Percentiles rank a stretch among this genome's conserved stretches.
Conservation (phyloP, 2,797 vertebrate species). For the Hemibagrus guttatus region DNA sequence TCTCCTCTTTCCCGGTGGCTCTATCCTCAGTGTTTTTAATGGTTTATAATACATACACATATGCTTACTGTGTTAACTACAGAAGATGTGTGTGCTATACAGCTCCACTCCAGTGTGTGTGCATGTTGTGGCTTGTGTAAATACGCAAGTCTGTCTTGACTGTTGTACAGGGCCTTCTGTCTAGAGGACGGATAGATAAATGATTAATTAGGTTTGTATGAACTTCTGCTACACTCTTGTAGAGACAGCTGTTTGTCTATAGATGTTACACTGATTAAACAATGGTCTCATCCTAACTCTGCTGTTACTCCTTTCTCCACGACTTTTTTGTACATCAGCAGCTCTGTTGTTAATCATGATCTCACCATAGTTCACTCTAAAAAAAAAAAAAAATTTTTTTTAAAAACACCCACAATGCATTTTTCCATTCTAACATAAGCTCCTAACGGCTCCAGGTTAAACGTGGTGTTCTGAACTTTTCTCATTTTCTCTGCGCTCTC, state of each 20-base stretch:
- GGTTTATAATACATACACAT: background rate
- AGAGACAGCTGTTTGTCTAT: background rate
- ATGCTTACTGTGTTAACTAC: background rate
- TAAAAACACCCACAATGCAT: constrained; percentile 33
- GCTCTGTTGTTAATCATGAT: constrained; percentile 16
- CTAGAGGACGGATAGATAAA: background rate
- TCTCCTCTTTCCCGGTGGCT: no score
- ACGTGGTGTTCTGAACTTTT: constrained; percentile 38
- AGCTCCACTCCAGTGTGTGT: background rate
- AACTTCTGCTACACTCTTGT: background rate
- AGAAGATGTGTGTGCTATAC: background rate
- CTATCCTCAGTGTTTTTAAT: background rate
- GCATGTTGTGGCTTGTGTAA: background rate
- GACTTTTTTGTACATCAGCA: background rate
- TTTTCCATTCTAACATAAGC: constrained; percentile 31
- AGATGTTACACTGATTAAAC: background rate
- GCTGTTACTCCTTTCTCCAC: background rate
- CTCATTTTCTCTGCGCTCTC: constrained; percentile 45
- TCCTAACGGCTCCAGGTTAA: background rate
- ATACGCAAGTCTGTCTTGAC: background rate
- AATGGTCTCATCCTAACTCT: background rate
- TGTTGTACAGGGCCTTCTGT: background rate
- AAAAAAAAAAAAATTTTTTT: background rate
- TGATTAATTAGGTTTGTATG: background rate
- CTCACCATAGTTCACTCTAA: constrained; percentile 9